Conservation (phyloP, 1,140 invertebrate genomes). For the Brachionus manjavacas region DNA sequence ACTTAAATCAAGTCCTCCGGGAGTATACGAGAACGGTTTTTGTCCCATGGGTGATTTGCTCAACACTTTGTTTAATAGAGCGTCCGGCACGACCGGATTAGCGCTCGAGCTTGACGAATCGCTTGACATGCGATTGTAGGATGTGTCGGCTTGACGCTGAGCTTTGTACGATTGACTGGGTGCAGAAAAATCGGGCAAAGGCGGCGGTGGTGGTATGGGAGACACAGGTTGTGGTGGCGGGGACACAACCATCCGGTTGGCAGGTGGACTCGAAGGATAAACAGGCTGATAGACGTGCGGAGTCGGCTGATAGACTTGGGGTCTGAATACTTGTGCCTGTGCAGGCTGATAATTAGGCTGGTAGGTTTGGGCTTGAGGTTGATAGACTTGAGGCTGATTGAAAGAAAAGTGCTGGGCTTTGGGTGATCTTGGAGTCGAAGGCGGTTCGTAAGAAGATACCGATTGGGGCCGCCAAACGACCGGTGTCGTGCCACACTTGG, state of each 20-base stretch:
- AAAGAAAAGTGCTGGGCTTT: background rate
- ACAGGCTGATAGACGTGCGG: background rate
- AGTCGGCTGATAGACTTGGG: background rate
- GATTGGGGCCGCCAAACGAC: slow-evolving; percentile 24
- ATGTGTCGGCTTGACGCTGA: background rate
- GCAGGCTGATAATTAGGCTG: background rate
- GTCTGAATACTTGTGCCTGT: background rate
- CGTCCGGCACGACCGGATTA: background rate
- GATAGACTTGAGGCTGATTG: background rate
- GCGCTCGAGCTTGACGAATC: background rate
- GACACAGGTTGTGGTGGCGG: background rate
- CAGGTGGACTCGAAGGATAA: background rate
- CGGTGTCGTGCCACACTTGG: background rate
- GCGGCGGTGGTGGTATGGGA: slow-evolving; percentile 18
- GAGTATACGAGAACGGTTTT: slow-evolving; percentile 41
- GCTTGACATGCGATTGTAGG: background rate
- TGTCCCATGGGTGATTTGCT: slow-evolving; percentile 24
- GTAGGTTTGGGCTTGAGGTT: too few relatives aligned
- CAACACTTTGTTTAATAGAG: background rate
- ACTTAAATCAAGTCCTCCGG: slow-evolving; percentile 29
- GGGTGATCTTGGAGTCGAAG: background rate
- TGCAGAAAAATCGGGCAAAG: background rate
- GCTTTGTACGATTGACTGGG: background rate
- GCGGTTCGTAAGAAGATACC: background rate
- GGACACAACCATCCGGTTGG: background rate